Conservation (phyloP, 1,140 invertebrate genomes). For the Scaptomyza pallida region DNA sequence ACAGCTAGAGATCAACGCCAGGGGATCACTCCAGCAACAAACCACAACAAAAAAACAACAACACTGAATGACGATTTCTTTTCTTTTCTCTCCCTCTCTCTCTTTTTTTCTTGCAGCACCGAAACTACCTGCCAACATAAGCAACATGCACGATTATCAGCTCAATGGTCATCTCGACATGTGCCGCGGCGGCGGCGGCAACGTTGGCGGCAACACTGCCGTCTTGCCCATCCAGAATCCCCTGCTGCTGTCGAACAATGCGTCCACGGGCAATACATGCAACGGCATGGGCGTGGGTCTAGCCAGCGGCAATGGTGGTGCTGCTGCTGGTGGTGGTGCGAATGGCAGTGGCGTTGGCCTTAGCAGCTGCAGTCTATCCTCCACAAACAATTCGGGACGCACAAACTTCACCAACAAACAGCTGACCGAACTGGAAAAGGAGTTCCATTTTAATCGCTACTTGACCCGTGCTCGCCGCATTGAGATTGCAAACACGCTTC, state of each 20-base stretch:
- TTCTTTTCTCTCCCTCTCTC: constrained; percentile 15
- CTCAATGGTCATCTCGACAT: constrained; percentile 80
- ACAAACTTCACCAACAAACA: constrained; percentile 99
- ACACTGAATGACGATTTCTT: constrained; percentile 37
- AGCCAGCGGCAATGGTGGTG: constrained; percentile 28
- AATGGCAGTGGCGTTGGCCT: constrained; percentile 41
- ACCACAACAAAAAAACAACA: constrained; percentile 57
- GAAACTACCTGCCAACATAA: constrained; percentile 87
- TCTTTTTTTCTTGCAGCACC: constrained; percentile 86
- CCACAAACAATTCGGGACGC: constrained; percentile 92
- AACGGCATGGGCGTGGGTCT: constrained; percentile 49
- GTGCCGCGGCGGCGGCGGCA: constrained; percentile 61
- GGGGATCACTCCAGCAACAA: constrained; percentile 55
- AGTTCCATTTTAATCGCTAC: constrained; percentile 99
- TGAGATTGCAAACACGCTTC: constrained; percentile 97
- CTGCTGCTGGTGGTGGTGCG: constrained; percentile 15
- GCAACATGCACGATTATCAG: constrained; percentile 85
- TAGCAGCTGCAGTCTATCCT: constrained; percentile 65
- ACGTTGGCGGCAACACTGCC: constrained; percentile 38
- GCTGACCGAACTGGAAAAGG: constrained; percentile 98
- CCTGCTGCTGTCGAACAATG: constrained; percentile 80
- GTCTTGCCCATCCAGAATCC: constrained; percentile 82
- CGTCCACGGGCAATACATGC: constrained; percentile 67
- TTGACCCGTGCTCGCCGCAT: constrained; percentile 97
- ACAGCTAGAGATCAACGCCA: constrained; percentile 82